Evolutionary conservation across 1,140 invertebrate genomes (phyloP).

Genomic region (Wasmannia auropunctata): DNA sequence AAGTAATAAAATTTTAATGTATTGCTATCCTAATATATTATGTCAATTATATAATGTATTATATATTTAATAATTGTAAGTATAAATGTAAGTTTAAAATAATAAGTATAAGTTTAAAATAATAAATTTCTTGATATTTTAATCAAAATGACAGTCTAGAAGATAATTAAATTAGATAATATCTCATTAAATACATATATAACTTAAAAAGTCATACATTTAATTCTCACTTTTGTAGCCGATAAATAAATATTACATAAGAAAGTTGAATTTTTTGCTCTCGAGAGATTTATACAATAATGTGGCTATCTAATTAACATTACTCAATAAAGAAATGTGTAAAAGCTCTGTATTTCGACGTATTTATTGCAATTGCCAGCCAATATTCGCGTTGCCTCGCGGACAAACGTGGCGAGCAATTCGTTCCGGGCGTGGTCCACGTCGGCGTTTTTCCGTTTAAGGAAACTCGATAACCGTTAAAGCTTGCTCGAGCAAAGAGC

Average conservation of each 20-base stretch:
- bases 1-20: background rate
- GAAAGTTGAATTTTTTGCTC: constrained; percentile 4
- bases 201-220: background rate
- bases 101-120: background rate
- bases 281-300: constrained; percentile 8
- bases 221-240: background rate
- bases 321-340: constrained; percentile 27
- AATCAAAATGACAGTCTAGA: background rate
- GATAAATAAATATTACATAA: background rate
- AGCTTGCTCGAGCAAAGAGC: constrained; percentile 62
- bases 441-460: constrained; percentile 62
- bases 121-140: background rate
- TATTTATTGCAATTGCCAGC: constrained; percentile 24
- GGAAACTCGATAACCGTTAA: constrained; percentile 68
- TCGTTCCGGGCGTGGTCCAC: constrained; percentile 48
- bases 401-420: constrained; percentile 37
- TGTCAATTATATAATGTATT: background rate
- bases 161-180: background rate
- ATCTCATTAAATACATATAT: background rate
- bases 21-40: background rate
- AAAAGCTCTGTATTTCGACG: background rate
- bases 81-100: background rate
- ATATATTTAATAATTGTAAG: background rate
- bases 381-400: background rate
- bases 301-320: constrained; percentile 19